Evolutionary conservation across 2,797 vertebrate species (phyloP).

Genomic region (Basileuterus tristriatus): DNA sequence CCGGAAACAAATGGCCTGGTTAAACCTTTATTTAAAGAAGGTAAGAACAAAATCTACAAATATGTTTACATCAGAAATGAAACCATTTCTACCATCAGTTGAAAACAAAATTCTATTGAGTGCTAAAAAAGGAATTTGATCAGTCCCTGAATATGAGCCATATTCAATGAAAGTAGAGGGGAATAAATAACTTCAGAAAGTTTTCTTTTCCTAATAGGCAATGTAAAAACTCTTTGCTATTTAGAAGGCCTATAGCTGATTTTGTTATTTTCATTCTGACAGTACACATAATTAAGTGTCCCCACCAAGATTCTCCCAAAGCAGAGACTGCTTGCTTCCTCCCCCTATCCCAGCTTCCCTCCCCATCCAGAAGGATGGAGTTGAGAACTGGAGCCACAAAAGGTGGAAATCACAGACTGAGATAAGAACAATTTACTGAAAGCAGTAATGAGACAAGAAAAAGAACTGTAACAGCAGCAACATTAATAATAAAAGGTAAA

Average conservation of each 20-base stretch:
- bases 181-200: not conserved
- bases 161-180: not conserved
- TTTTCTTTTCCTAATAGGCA: not conserved
- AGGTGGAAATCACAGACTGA: not conserved
- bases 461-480: not conserved
- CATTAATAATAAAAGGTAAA: not conserved
- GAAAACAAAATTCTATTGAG: not conserved
- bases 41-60: not conserved
- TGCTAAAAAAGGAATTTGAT: not conserved
- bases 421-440: not conserved
- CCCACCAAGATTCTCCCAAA: not conserved
- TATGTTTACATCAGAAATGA: not conserved
- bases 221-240: not conserved
- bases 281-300: not conserved
- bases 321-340: fast-evolving
- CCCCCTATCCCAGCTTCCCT: not conserved
- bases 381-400: not conserved
- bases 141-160: not conserved
- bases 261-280: not conserved
- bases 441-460: not conserved
- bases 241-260: not conserved
- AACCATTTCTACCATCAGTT: not conserved
- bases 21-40: not conserved
- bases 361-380: not conserved
- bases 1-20: not conserved